Base-by-base conservation (phyloP, 2,113 vertebrate genomes). In the Pseudopipra pipra region DNA sequence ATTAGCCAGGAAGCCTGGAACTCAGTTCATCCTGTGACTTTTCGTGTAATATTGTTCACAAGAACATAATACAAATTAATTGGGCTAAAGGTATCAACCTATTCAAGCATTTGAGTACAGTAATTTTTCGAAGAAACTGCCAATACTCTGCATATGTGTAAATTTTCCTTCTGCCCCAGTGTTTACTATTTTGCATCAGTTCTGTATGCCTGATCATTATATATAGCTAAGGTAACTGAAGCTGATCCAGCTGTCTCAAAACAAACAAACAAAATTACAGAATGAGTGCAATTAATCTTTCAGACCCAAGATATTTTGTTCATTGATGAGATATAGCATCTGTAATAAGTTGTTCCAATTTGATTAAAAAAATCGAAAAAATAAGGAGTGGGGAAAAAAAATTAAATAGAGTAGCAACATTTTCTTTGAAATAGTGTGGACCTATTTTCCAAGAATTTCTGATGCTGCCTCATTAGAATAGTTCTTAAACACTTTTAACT, bases 361-460 rank as follows among this genome's bases (percentile, higher is more conserved):
- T 67, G 27, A n/a, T 89, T 3, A 18, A n/a, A 27, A 27, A 49
- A 65, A 41, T 24, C 12, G 11, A 63, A 52, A 52, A 46, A 13
- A 4, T 5, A 9, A 22, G 19, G 1, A 17, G 1, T 1, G 21
- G 11, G 3, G 2, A 5, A 20, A 14, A 76, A 49, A 16, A 52
- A 8, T 27, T 52, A 52, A 35, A 14, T 6, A 56, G 27, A 66
- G 8, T 73, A 58, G 39, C 20, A 87, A 12, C 14, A 11, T 47
- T 55, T 87, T 33, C 8, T 89, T 72, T 81, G 39, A 56, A 62
- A 9, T 15, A 9, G 2, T 23, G 5, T 77, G 25, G 49, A 87
- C 56, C 23, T 73, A 19, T 65, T 70, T 62, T 94, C 11, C 11
- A 25, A 33, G 63, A 66, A 6, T 76, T 87, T 87, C 28, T 79